Evolutionary conservation across 2,888 invertebrate genomes (phyloP).

Genomic region (Scrobipalpa costella): DNA sequence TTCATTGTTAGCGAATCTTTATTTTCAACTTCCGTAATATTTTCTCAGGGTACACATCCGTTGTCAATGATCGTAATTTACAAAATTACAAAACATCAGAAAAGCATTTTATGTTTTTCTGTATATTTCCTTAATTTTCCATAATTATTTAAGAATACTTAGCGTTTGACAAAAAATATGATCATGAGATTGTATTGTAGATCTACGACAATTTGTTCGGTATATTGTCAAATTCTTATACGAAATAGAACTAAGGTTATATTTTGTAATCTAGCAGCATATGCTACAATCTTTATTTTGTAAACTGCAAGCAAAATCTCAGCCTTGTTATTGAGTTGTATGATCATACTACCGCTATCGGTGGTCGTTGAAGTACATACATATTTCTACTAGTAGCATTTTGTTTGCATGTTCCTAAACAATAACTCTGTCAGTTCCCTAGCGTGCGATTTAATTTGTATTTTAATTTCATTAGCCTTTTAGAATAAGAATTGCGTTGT

Average conservation of each 20-base stretch:
- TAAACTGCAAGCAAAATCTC: slow-evolving; percentile 28
- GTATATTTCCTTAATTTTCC: not conserved
- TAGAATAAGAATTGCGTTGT: too few species aligned
- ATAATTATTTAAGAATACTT: not conserved
- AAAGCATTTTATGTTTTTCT: not conserved
- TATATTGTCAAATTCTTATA: too few species aligned
- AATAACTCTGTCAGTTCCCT: too few species aligned
- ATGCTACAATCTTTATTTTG: slow-evolving; percentile 35
- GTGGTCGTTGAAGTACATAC: too few species aligned
- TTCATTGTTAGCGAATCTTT: slow-evolving; percentile 44
- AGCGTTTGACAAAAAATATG: too few species aligned
- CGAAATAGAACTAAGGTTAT: too few species aligned
- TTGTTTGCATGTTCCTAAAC: too few species aligned
- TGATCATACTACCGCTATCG: not conserved
- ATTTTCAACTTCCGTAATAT: slow-evolving; percentile 46
- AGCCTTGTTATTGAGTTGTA: not conserved
- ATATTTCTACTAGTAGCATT: too few species aligned
- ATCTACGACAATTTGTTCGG: slow-evolving; percentile 20
- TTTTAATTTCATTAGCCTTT: too few species aligned
- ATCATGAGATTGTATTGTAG: too few species aligned
- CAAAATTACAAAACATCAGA: slow-evolving; percentile 19
- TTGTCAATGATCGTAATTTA: slow-evolving; percentile 25
- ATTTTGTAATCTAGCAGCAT: too few species aligned
- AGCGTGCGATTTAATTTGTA: too few species aligned
- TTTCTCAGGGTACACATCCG: slow-evolving; percentile 38